Conservation (phyloP, 2,797 vertebrate genomes). For the Percopsis omiscomaycus region DNA sequence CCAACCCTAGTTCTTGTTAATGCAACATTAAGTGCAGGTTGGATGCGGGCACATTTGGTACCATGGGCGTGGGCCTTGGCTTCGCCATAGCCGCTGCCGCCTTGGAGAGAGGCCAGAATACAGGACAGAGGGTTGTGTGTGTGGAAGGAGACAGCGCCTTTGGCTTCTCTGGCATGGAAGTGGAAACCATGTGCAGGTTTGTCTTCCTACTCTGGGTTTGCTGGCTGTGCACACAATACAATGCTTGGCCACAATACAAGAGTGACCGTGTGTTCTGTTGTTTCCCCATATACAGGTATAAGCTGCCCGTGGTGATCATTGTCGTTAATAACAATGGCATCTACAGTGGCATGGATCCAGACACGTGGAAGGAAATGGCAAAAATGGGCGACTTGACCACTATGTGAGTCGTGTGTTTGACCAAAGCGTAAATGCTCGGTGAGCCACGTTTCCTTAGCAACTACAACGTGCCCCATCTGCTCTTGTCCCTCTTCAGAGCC, state of each 20-base stretch:
- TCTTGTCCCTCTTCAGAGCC: constrained; percentile 67
- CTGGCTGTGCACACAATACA: background rate
- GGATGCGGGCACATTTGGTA: constrained; percentile 96
- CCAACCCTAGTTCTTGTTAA: background rate
- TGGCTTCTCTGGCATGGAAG: constrained; percentile 97
- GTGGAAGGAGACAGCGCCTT: constrained; percentile 98
- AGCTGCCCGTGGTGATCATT: constrained; percentile 88
- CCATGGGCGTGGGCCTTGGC: constrained; percentile 95
- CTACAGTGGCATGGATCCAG: constrained; percentile 87
- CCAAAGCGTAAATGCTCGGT: background rate
- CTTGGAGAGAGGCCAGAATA: constrained; percentile 75
- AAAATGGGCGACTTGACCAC: constrained; percentile 82
- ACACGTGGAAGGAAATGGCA: constrained; percentile 84
- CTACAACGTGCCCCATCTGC: background rate
- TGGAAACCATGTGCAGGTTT: constrained; percentile 98
- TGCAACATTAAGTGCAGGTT: constrained; percentile 68
- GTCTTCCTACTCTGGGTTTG: constrained; percentile 2
- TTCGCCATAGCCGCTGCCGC: constrained; percentile 92
- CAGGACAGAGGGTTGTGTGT: constrained; percentile 81
- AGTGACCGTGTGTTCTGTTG: background rate
- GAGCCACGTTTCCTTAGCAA: background rate
- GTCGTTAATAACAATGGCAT: constrained; percentile 98
- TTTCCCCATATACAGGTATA: constrained; percentile 79
- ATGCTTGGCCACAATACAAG: background rate
- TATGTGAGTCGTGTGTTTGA: constrained; percentile 73